These are phyloP conservation scores for Melolontha melolontha DNA, from an alignment of 2,888 invertebrate genomes.

Conservation along the genomic window DNA sequence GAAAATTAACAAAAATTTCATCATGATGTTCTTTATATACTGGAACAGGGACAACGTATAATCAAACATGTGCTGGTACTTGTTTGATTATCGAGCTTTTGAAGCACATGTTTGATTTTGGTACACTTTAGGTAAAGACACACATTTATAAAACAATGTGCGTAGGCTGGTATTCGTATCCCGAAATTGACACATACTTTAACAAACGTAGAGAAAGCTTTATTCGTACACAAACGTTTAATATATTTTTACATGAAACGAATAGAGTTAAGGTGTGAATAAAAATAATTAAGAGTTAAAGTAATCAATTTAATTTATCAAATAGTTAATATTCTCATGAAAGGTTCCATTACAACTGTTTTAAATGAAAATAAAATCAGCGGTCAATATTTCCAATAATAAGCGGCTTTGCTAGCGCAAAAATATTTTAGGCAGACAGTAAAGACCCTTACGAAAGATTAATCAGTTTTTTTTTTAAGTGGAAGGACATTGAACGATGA, in stretches of 20 bases:
- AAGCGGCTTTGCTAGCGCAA: too few relatives aligned
- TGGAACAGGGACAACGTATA: conserved; percentile 16
- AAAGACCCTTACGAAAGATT: too few relatives aligned
- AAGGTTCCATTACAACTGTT: too few relatives aligned
- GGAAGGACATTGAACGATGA: too few relatives aligned
- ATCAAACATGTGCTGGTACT: conserved; percentile 31
- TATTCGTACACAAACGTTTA: conserved; percentile 11
- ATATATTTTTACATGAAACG: conserved; percentile 5
- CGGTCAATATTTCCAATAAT: too few relatives aligned
- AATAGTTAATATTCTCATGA: too few relatives aligned
- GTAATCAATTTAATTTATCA: too few relatives aligned
- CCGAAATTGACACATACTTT: conserved; percentile 51
- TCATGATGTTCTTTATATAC: conserved; percentile 32
- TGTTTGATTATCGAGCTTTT: conserved; percentile 26
- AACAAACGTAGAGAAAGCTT: conserved; percentile 48
- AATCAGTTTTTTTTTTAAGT: too few relatives aligned
- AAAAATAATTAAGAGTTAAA: too few relatives aligned
- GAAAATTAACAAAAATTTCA: conserved; percentile 59
- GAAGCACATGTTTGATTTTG: conserved; percentile 30
- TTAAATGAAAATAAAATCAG: too few relatives aligned
- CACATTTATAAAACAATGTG: conserved; percentile 48
- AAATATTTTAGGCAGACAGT: too few relatives aligned
- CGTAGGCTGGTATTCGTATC: conserved; percentile 56
- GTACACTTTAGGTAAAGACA: conserved; percentile 19
- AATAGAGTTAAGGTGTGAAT: too few relatives aligned